Conservation (phyloP, 1,140 invertebrate genomes). For the Drosophila albomicans region DNA sequence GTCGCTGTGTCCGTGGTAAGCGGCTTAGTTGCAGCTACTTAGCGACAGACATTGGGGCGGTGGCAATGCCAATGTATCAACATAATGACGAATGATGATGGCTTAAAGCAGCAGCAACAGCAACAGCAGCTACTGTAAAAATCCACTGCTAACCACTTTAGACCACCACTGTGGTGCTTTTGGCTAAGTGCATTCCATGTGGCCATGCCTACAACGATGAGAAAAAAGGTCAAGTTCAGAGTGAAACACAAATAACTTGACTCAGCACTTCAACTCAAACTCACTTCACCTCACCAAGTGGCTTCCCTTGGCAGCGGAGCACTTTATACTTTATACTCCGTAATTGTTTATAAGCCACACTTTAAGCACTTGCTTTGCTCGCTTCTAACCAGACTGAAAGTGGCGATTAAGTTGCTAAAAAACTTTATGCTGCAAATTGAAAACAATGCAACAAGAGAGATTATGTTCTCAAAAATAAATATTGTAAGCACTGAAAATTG, state of each 20-base stretch:
- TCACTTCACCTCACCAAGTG: neutral
- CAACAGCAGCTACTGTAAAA: constrained; percentile 17
- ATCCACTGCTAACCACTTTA: constrained; percentile 19
- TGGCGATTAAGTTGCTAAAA: neutral
- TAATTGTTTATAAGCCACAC: constrained; percentile 42
- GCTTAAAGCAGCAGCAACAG: constrained; percentile 10
- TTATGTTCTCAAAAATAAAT: neutral
- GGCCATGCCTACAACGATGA: constrained; percentile 6
- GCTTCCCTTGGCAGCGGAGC: constrained; percentile 19
- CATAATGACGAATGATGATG: constrained; percentile 47
- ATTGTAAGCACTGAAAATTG: neutral
- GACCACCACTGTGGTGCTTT: constrained; percentile 19
- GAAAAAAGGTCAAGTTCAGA: constrained; percentile 52
- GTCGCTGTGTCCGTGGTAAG: constrained; percentile 21
- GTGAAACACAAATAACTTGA: constrained; percentile 21
- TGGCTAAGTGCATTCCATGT: constrained; percentile 46
- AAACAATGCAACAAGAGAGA: neutral
- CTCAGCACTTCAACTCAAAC: constrained; percentile 31
- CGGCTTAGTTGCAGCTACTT: constrained; percentile 53
- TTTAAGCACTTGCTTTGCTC: constrained; percentile 24
- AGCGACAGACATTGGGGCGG: constrained; percentile 31
- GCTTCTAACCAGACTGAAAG: constrained; percentile 7
- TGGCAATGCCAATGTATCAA: constrained; percentile 10
- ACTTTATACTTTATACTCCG: constrained; percentile 21
- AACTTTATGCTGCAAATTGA: constrained; percentile 3